Conservation (phyloP, 2,113 vertebrate species). For the Mus pahari region DNA sequence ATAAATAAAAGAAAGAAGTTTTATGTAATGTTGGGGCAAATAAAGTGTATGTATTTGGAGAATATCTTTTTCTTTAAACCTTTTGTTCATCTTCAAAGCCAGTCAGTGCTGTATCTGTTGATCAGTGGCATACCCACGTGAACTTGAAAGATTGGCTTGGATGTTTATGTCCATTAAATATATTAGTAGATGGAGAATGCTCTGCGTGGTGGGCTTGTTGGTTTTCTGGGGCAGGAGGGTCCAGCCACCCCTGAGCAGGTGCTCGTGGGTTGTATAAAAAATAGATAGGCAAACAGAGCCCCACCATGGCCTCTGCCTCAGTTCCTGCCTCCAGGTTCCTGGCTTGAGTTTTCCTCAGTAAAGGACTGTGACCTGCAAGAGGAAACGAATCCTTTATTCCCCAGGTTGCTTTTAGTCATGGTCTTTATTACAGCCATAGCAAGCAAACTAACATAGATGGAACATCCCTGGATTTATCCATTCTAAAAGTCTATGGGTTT, state of each 20-base stretch:
- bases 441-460: not conserved
- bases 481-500: slow-evolving; percentile 13
- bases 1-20: not conserved
- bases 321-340: not conserved
- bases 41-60: not conserved
- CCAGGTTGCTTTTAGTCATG: not conserved
- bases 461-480: slow-evolving; percentile 19
- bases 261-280: not conserved
- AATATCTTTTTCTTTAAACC: not conserved
- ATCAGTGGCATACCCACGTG: not conserved
- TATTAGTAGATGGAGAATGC: not conserved
- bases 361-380: not conserved
- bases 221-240: not conserved
- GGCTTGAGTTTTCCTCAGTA: not conserved
- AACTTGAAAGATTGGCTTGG: not conserved
- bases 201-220: not conserved
- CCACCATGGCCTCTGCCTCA: not conserved
- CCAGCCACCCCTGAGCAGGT: not conserved
- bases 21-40: not conserved
- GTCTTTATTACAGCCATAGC: not conserved
- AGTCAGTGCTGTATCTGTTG: no score
- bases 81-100: not conserved
- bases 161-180: not conserved
- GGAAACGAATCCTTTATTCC: not conserved
- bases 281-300: no score